Base-by-base conservation (phyloP, 2,888 invertebrate species). In the Melanchra persicariae region DNA sequence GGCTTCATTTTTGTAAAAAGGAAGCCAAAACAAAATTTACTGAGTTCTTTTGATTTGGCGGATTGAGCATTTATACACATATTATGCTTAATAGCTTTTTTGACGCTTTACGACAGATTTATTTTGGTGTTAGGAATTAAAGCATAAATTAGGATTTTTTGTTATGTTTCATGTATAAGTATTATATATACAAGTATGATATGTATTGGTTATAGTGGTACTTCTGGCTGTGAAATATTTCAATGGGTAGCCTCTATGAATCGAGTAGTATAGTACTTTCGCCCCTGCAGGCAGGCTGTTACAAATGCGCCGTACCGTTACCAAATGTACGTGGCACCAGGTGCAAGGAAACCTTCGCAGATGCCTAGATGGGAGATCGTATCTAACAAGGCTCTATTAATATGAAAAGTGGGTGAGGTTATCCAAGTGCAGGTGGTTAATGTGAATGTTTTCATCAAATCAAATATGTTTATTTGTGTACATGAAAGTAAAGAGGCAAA, bases 291-390 rank as follows among this genome's bases (percentile, higher is more conserved):
- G 51, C 37, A 64, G 45, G 69, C 82, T 73, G 77, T 60, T 68
- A 66, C 61, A 67, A 79, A 81, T 67, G 58, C 49, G 8, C 45
- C 52, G 2, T 69, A 82, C 80, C 80, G 80, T 80, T 80, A 80
- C 79, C 74, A 70, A 73, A 69, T 78, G 82, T 72, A 59, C 72
- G 77, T 52, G 67, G 61, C 30, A 60, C 70, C 82, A 68, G 78
- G 45, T 58, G 72, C 61, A 9, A 37, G 77, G 51, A 12, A 64
- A 51, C 58, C 65, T 40, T 12, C 15, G 15, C 43, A 43, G 54
- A 40, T 60, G 43, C 15, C 34, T 22, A 22, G 22, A 37, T 37
- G 24, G 63, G 62, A 76, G 81, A 70, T 81, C 55, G 10, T 57
- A 76, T 76, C 81, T 12, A 15, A 0, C 8, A 10, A 61, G 40